Evolutionary conservation across 2,797 vertebrate species (phyloP).

Genomic region (Bradypodion pumilum): DNA sequence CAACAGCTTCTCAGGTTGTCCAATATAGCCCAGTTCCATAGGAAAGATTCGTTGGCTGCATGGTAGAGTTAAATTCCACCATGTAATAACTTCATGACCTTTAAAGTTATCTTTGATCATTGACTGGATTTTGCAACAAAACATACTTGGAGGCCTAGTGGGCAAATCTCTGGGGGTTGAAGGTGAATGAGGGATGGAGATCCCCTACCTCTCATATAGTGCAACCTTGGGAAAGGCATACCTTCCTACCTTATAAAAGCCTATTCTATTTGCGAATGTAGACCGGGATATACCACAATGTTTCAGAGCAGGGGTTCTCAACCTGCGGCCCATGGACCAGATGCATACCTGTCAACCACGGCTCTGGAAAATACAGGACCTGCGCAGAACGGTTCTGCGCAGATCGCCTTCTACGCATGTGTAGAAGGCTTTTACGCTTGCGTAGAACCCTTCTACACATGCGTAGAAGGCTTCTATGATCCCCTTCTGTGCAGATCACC

Average conservation of each 20-base stretch:
- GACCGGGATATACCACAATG: neutral
- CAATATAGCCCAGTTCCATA: neutral
- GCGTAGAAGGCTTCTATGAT: too few relatives aligned
- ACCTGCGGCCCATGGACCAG: too few relatives aligned
- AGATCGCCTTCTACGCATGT: too few relatives aligned
- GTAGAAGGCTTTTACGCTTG: too few relatives aligned
- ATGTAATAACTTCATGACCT: neutral
- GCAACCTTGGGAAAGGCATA: neutral
- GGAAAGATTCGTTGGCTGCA: neutral
- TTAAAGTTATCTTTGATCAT: too few relatives aligned
- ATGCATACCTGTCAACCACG: too few relatives aligned
- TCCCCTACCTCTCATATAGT: neutral
- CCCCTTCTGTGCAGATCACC: too few relatives aligned
- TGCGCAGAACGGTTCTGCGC: too few relatives aligned
- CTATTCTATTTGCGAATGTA: neutral
- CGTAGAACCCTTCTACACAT: too few relatives aligned
- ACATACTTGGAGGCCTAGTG: neutral
- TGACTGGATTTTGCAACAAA: neutral
- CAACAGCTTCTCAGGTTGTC: neutral
- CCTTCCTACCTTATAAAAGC: neutral
- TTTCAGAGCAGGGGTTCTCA: neutral
- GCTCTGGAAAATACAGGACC: too few relatives aligned
- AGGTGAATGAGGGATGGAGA: neutral
- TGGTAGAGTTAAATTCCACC: neutral
- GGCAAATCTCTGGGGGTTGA: neutral